Evolutionary conservation across 2,797 vertebrate species (phyloP), one percentile per base, ranked within the genome.

Genomic region (Paedocypris micromegethes): DNA sequence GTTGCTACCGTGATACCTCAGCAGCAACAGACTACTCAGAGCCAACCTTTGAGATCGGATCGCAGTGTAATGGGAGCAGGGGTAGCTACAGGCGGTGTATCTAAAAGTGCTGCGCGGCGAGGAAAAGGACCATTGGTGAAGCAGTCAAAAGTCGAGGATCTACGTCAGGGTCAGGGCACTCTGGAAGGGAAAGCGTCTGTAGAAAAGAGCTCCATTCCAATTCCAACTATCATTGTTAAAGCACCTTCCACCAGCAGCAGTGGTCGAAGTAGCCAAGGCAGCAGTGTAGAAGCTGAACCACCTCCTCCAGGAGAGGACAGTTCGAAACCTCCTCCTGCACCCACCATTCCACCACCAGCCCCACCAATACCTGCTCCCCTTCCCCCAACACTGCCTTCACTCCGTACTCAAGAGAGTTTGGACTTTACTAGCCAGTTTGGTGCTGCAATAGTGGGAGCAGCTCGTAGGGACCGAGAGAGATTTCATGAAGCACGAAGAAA

Each of bases 241-340:
- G 94, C 94, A 0, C 94, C 94, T 9, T 97, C 94, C 53, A 97
- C 94, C 78, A 96, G 94, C 84, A 97, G 94, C 85, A 95, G 93
- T 66, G 94, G 94, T 49, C 91, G 92, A 73, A 96, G 94, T 84
- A 97, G 94, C 80, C 94, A 95, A 81, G 94, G 94, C 70, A 97
- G 94, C 86, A 96, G 94, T 59, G 91, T 95, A 78, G 94, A 97
- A 83, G 91, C 92, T 0, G 90, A 91, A 39, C 84, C 75, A 2
- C 82, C 88, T 4, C 74, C 82, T 42, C 54, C 85, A 7, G 88
- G 81, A 48, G 88, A 89, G 66, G 68, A 87, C 5, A 91, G 93
- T 64, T 72, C 88, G 5, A 87, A 87, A 80, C 73, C 80, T 2
- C 84, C 87, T 1, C 86, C 87, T 57, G 81, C 84, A 41, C 84